Evolutionary conservation across 2,113 vertebrate genomes (phyloP).

Genomic region (Serinus canaria): DNA sequence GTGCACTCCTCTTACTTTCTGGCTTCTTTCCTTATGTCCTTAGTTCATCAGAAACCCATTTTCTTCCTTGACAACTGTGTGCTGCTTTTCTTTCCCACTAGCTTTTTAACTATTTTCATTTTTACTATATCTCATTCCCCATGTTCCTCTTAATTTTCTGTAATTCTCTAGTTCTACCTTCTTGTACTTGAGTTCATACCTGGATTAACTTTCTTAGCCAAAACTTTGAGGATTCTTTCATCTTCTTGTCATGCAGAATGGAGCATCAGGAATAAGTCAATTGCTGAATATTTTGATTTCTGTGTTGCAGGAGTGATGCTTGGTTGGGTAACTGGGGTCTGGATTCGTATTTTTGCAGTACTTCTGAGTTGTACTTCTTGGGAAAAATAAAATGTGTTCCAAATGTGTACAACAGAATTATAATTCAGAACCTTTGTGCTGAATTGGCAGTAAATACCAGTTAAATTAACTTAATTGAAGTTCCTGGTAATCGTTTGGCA

Average conservation of each 20-base stretch:
- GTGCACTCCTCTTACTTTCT: background rate
- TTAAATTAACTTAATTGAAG: conserved; percentile 18
- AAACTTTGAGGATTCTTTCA: background rate
- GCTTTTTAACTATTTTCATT: background rate
- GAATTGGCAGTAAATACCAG: background rate
- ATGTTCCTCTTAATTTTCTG: background rate
- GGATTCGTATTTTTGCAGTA: background rate
- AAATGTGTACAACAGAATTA: background rate
- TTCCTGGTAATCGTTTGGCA: background rate
- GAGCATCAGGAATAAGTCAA: background rate
- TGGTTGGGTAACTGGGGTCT: background rate
- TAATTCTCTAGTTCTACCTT: background rate
- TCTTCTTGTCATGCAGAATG: background rate
- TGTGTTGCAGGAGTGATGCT: background rate
- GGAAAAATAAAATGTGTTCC: background rate
- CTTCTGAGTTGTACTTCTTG: background rate
- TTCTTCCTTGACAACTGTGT: background rate
- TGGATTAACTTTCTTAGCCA: background rate
- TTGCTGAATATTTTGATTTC: background rate
- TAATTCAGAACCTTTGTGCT: conserved; percentile 7
- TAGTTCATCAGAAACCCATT: background rate
- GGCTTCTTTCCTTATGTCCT: background rate
- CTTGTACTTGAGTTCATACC: background rate
- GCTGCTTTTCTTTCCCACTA: background rate
- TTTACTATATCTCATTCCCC: background rate